These are phyloP conservation scores for Sinohyriopsis cumingii DNA, from an alignment of 2,888 invertebrate genomes.

Conservation along the genomic window DNA sequence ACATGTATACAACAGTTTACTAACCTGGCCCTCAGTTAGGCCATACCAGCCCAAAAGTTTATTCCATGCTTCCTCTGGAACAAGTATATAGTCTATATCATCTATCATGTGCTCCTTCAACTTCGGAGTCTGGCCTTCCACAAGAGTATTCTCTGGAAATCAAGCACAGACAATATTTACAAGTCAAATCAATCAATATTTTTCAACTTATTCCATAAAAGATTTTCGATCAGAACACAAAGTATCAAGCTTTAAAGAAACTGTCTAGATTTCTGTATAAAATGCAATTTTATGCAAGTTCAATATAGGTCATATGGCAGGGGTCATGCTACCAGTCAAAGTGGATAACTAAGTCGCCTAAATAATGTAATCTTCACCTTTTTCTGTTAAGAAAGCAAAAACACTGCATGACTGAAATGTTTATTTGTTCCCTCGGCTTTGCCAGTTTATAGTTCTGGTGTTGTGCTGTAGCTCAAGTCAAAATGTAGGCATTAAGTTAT, in stretches of 20 bases:
- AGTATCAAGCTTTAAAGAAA: not conserved
- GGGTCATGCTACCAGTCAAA: no score
- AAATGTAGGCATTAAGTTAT: no score
- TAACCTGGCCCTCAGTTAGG: constrained; percentile 65
- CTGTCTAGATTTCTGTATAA: no score
- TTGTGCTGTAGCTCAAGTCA: no score
- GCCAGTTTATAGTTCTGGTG: no score
- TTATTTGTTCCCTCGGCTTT: no score
- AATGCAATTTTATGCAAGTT: no score
- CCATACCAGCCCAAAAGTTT: constrained; percentile 70
- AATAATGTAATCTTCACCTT: no score
- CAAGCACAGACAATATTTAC: not conserved
- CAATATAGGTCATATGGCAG: no score
- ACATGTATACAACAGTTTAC: not conserved
- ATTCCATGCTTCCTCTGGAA: constrained; percentile 74
- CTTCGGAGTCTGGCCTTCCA: constrained; percentile 33
- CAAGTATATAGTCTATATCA: constrained; percentile 72
- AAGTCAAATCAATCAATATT: not conserved
- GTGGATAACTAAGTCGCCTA: no score
- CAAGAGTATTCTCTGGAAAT: not conserved
- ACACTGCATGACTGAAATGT: no score
- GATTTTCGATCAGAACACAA: not conserved
- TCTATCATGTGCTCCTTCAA: constrained; percentile 73
- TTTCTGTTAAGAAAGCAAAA: no score
- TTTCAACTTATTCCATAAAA: not conserved